Conservation (phyloP, 1,140 invertebrate species). For the Saxidomus purpurata region DNA sequence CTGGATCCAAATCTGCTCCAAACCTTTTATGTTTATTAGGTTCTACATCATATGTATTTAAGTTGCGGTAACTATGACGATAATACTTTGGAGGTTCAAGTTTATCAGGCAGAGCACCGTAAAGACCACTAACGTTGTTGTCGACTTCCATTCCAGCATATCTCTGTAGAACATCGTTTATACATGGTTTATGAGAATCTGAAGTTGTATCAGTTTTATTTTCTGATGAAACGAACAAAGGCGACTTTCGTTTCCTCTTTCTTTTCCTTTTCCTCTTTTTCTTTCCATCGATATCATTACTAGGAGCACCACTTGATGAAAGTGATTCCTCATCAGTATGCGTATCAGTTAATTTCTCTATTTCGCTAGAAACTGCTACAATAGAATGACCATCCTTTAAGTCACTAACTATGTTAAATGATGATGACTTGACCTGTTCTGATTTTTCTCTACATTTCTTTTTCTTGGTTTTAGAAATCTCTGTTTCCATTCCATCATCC, state of each 20-base stretch:
- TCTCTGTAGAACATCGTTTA: background rate
- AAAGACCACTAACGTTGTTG: background rate
- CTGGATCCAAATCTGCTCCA: constrained; percentile 15
- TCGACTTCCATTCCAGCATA: background rate
- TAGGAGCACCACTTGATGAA: background rate
- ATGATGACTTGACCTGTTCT: no score
- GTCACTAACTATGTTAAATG: no score
- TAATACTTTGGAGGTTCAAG: constrained; percentile 53
- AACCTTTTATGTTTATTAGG: constrained; percentile 46
- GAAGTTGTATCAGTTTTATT: background rate
- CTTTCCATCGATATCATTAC: background rate
- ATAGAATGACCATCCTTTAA: no score
- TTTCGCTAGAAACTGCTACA: no score
- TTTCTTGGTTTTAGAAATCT: no score
- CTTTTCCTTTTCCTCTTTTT: constrained; percentile 45
- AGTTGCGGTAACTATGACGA: constrained; percentile 51
- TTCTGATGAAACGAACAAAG: no score
- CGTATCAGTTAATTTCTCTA: background rate
- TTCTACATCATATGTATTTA: background rate
- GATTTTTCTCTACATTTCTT: no score
- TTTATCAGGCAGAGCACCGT: constrained; percentile 50
- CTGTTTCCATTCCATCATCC: no score
- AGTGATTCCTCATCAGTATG: no score
- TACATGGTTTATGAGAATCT: background rate
- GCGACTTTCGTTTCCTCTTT: constrained; percentile 16